Evolutionary conservation across 2,888 invertebrate species (phyloP).

Genomic region (Sesia apiformis): DNA sequence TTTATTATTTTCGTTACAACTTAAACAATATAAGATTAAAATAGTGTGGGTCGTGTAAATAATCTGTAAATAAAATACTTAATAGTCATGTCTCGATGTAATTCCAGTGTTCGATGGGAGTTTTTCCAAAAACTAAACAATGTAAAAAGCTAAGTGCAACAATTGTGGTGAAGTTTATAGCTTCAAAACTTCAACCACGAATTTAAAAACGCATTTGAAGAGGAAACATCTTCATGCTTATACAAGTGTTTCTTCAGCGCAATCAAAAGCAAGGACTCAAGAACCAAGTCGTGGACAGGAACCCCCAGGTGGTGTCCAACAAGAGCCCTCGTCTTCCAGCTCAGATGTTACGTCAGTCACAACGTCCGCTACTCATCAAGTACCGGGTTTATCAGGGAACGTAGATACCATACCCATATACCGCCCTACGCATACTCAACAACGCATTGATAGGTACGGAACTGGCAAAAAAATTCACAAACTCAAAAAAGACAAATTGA

Average conservation of each 20-base stretch:
- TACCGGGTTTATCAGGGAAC: not conserved
- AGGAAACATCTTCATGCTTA: constrained; percentile 4
- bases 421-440: not conserved
- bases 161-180: constrained; percentile 12
- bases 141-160: constrained; percentile 9
- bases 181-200: constrained; percentile 9
- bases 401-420: constrained; percentile 1
- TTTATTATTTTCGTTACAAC: too few relatives aligned
- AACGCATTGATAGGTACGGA: not conserved
- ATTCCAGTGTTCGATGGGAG: not conserved
- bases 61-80: not conserved
- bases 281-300: constrained; percentile 6
- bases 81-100: not conserved
- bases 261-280: constrained; percentile 4
- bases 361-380: constrained; percentile 2
- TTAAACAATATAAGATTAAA: too few relatives aligned
- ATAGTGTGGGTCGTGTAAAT: not conserved
- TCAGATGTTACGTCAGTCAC: constrained; percentile 4
- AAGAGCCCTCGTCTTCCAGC: constrained; percentile 1
- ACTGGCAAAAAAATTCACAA: not conserved
- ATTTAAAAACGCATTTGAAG: constrained; percentile 7
- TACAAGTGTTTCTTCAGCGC: constrained; percentile 5
- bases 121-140: not conserved
- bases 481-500: not conserved
- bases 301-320: constrained; percentile 3